These are phyloP conservation scores for Osmoderma eremita DNA, from an alignment of 2,888 invertebrate species.

Conservation along the genomic window DNA sequence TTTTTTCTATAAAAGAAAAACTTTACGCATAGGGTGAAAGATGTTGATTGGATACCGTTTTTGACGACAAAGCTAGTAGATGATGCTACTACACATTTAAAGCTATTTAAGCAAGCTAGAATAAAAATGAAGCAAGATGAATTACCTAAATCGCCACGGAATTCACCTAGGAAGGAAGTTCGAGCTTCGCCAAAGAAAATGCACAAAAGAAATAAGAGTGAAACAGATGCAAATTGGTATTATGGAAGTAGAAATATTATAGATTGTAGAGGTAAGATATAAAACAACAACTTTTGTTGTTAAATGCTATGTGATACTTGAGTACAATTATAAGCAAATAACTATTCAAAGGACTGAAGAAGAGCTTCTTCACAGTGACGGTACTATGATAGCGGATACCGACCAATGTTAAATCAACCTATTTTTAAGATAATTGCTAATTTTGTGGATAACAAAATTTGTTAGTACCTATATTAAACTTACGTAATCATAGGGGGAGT, in stretches of 20 bases:
- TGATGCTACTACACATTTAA: conserved; percentile 88
- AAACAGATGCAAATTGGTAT: conserved; percentile 77
- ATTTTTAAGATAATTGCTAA: no score
- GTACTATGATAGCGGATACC: no score
- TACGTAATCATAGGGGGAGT: no score
- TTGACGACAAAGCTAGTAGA: conserved; percentile 88
- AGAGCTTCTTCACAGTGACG: no score
- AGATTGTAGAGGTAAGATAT: conserved; percentile 60
- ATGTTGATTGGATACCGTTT: conserved; percentile 90
- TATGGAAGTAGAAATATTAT: conserved; percentile 58
- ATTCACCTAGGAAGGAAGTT: conserved; percentile 58
- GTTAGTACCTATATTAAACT: no score
- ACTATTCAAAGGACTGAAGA: no score
- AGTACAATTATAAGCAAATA: conserved; percentile 9
- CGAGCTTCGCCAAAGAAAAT: conserved; percentile 59
- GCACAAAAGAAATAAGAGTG: conserved; percentile 78
- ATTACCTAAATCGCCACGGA: conserved; percentile 54
- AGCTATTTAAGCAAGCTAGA: conserved; percentile 84
- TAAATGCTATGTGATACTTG: conserved; percentile 2
- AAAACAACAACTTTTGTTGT: conserved; percentile 29
- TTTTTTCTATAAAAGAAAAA: not conserved
- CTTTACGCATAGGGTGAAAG: conserved; percentile 70
- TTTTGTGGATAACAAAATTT: no score
- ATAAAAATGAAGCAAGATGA: conserved; percentile 61
- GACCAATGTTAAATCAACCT: no score